phyloP scores from a whole-genome alignment of 2,113 vertebrate species.

The Eulemur rufifrons region DNA sequence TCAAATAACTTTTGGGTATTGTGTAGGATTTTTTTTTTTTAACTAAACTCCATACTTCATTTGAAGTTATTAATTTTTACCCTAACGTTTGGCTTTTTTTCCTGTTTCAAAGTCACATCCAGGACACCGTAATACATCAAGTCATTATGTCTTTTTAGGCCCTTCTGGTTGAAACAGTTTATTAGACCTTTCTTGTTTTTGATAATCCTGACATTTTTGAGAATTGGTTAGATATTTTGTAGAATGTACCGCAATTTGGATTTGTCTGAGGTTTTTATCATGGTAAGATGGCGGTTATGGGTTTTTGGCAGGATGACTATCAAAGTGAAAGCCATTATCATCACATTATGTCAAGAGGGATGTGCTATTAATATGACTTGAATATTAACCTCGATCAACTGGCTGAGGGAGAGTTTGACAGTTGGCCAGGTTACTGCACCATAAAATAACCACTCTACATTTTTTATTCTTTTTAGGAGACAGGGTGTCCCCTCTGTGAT shows the following conservation, averaged over 20 bases:
- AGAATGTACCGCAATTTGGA: not conserved
- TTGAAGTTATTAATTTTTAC: not conserved
- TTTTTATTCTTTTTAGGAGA: not conserved
- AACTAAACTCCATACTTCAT: not conserved
- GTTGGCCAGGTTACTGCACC: not conserved
- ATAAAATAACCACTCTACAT: not conserved
- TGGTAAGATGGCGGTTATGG: not conserved
- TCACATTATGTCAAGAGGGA: not conserved
- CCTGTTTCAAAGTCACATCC: not conserved
- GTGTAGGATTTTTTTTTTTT: not conserved
- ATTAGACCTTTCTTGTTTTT: not conserved
- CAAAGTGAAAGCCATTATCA: not conserved
- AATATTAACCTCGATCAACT: not conserved
- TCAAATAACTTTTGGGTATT: not conserved
- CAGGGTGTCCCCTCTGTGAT: too few relatives aligned
- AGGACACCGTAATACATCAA: not conserved
- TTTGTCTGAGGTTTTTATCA: not conserved
- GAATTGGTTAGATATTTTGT: not conserved
- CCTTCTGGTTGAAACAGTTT: accelerated
- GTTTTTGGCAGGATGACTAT: not conserved
- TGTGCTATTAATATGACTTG: not conserved
- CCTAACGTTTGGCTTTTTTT: not conserved
- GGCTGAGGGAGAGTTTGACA: too few relatives aligned
- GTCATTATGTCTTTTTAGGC: not conserved
- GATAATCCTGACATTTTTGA: not conserved